Conservation (phyloP, 2,113 vertebrate species). For the Cisticola juncidis region DNA sequence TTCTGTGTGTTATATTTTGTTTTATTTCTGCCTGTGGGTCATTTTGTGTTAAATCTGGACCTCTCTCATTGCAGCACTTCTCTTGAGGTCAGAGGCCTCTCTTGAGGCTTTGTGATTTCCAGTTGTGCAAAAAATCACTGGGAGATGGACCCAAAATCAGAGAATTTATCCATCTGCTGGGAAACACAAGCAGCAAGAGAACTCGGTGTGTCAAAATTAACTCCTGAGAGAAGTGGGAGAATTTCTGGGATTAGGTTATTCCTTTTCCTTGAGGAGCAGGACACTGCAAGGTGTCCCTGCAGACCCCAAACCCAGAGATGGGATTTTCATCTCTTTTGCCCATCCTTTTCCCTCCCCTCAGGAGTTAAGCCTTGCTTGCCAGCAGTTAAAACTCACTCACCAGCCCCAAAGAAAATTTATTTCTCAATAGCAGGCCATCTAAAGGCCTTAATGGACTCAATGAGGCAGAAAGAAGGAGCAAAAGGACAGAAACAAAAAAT, state of each 20-base stretch:
- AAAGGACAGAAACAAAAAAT: slow-evolving; percentile 67
- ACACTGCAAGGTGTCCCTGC: background rate
- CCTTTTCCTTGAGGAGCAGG: background rate
- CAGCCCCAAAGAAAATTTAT: slow-evolving; percentile 70
- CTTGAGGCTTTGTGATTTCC: background rate
- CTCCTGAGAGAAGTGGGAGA: background rate
- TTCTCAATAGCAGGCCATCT: slow-evolving; percentile 73
- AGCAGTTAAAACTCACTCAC: slow-evolving; percentile 55
- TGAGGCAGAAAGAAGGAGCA: slow-evolving; percentile 81
- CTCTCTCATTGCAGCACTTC: background rate
- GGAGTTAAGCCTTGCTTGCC: slow-evolving; percentile 59
- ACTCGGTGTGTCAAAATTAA: background rate
- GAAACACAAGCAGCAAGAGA: background rate
- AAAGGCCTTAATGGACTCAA: slow-evolving; percentile 82
- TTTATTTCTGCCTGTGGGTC: background rate
- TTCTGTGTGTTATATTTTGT: background rate
- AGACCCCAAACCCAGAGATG: background rate
- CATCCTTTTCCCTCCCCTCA: slow-evolving; percentile 21
- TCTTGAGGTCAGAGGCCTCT: background rate
- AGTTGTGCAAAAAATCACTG: background rate
- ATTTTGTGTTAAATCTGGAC: background rate
- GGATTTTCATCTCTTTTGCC: background rate
- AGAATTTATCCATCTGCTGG: background rate
- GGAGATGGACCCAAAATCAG: background rate
- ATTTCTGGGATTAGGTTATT: background rate